These are phyloP conservation scores for Leucoraja ocellata DNA, from an alignment of 2,797 vertebrate species.

Conservation along the genomic window DNA sequence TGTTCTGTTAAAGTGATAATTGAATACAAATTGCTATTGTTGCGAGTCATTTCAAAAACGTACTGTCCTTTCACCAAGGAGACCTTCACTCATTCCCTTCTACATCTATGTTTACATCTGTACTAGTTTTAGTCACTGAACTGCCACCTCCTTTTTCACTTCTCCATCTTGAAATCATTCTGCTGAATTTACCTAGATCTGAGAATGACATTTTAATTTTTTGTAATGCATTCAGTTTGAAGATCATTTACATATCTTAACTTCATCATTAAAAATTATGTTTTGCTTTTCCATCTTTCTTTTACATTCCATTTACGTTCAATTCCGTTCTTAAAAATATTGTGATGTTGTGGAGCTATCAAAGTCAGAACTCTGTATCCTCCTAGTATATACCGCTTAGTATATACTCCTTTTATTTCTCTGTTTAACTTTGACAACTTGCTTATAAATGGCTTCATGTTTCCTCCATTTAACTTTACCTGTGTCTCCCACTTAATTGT, in stretches of 20 bases:
- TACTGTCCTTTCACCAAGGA: not conserved
- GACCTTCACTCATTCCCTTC: not conserved
- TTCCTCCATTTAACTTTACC: slow-evolving; percentile 34
- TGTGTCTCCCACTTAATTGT: slow-evolving; percentile 13
- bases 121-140: not conserved
- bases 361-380: slow-evolving; percentile 24
- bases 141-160: not conserved
- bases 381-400: not conserved
- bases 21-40: too few relatives aligned
- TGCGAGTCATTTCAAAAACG: not conserved
- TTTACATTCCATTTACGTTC: not conserved
- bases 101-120: too few relatives aligned
- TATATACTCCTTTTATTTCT: slow-evolving; percentile 20
- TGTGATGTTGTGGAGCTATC: not conserved
- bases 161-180: not conserved
- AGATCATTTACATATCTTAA: not conserved
- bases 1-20: too few relatives aligned
- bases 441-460: slow-evolving; percentile 29
- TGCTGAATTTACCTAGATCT: not conserved
- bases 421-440: slow-evolving; percentile 34
- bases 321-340: not conserved
- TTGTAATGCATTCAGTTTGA: not conserved
- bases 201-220: not conserved
- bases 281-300: not conserved
- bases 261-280: slow-evolving; percentile 6